These are phyloP conservation scores for Nebria salina DNA, from an alignment of 2,888 invertebrate species.

Conservation along the genomic window DNA sequence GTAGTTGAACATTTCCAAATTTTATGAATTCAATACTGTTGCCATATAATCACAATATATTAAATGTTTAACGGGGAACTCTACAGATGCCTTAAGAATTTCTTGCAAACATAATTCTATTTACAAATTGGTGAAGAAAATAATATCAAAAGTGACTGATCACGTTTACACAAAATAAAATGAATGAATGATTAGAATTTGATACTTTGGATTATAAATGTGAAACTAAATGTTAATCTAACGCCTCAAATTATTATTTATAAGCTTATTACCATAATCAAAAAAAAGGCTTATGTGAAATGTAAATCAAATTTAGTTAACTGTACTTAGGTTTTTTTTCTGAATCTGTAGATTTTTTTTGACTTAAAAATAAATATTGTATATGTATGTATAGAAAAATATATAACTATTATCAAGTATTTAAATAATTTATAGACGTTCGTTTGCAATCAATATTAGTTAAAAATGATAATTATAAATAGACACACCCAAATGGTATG, in stretches of 20 bases:
- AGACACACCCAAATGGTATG: too few species aligned
- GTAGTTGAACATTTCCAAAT: constrained; percentile 13
- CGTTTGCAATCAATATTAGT: not conserved
- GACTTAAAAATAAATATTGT: constrained; percentile 47
- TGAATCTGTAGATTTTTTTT: constrained; percentile 46
- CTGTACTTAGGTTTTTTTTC: constrained; percentile 28
- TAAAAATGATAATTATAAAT: constrained; percentile 5
- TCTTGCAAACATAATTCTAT: constrained; percentile 37
- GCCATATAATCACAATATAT: constrained; percentile 38
- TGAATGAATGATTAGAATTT: not conserved
- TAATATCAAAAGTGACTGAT: constrained; percentile 1
- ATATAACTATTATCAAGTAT: constrained; percentile 46
- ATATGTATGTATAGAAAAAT: constrained; percentile 55
- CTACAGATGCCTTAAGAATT: constrained; percentile 47
- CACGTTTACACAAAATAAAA: not conserved
- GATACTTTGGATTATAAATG: not conserved
- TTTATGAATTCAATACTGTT: constrained; percentile 35
- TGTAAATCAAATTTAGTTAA: not conserved
- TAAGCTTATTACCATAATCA: not conserved
- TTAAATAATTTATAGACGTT: not conserved
- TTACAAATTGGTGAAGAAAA: constrained; percentile 25
- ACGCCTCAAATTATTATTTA: not conserved
- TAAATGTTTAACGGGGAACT: constrained; percentile 40
- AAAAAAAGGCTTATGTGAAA: not conserved
- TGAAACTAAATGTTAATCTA: not conserved